These are phyloP conservation scores for Petrocephalus sullivani DNA, from an alignment of 2,797 vertebrate genomes.

Conservation along the genomic window DNA sequence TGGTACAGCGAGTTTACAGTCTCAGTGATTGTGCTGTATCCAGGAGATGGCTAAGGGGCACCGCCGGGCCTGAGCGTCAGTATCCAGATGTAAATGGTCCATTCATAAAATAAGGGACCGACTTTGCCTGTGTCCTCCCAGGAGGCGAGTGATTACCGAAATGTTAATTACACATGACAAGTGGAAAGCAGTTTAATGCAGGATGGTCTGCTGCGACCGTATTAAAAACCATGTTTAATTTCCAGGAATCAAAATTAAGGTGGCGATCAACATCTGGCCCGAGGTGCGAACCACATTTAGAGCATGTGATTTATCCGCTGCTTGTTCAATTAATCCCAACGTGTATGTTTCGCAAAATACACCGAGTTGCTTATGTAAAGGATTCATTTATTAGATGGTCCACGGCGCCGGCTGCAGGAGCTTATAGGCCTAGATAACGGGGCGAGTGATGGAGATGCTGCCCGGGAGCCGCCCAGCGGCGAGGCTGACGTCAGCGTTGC, in stretches of 20 bases:
- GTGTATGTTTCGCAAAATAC: neutral
- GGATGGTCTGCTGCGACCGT: neutral
- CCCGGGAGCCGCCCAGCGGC: neutral
- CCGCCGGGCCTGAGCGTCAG: neutral
- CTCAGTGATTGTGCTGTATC: neutral
- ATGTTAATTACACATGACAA: neutral
- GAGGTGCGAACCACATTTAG: neutral
- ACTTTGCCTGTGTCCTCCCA: neutral
- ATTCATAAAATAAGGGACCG: constrained; percentile 1
- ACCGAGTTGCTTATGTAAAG: neutral
- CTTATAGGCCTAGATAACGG: neutral
- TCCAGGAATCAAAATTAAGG: neutral
- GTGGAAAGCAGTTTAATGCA: neutral
- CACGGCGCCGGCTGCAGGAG: neutral
- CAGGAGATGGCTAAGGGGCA: neutral
- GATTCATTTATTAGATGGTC: neutral
- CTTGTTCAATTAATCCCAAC: neutral
- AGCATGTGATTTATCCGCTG: neutral
- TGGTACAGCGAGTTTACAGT: neutral
- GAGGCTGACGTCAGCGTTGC: neutral
- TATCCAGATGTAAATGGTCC: neutral
- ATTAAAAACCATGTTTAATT: neutral
- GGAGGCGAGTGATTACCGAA: neutral
- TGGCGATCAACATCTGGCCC: neutral
- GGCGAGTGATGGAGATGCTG: neutral